A percentile compares a stretch with the other conserved stretches of the same genome.
These are phyloP conservation scores for Cavia aperea DNA, from an alignment of 2,113 vertebrate genomes.

Conservation along the genomic window DNA sequence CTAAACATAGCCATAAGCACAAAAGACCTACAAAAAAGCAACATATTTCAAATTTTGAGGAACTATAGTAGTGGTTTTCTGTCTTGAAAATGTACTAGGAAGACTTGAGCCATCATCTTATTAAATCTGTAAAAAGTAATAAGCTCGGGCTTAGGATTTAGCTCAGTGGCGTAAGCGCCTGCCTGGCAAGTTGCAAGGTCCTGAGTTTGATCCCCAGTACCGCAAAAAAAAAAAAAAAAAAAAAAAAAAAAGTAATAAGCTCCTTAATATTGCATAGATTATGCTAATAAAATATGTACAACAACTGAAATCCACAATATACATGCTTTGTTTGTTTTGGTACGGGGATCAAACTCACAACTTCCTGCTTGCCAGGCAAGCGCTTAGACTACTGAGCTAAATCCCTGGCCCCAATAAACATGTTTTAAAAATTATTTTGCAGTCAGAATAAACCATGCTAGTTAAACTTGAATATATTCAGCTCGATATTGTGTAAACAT, in stretches of 20 bases:
- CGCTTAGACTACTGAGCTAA: too few species aligned
- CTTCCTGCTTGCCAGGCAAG: too few species aligned
- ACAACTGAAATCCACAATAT: neutral
- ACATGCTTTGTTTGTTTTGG: neutral
- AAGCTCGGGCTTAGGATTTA: neutral
- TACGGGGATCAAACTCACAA: too few species aligned
- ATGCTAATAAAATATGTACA: neutral
- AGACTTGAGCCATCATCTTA: neutral
- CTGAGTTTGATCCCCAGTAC: too few species aligned
- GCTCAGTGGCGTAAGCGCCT: too few species aligned
- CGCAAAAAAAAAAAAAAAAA: too few species aligned
- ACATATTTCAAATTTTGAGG: neutral
- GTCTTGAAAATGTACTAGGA: constrained; percentile 22
- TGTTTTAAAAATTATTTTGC: neutral
- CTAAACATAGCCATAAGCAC: neutral
- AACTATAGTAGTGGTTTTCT: neutral
- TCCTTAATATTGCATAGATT: neutral
- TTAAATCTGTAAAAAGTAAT: constrained; percentile 13
- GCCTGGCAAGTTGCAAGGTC: too few species aligned
- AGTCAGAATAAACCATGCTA: neutral
- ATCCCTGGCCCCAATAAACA: neutral
- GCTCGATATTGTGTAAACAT: neutral
- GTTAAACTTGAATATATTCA: neutral
- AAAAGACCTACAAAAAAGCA: neutral
- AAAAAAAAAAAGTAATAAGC: neutral